A percentile compares a stretch with the other conserved stretches of the same genome.
These are phyloP conservation scores for Bos indicus DNA, from an alignment of 2,113 vertebrate species.

Conservation along the genomic window DNA sequence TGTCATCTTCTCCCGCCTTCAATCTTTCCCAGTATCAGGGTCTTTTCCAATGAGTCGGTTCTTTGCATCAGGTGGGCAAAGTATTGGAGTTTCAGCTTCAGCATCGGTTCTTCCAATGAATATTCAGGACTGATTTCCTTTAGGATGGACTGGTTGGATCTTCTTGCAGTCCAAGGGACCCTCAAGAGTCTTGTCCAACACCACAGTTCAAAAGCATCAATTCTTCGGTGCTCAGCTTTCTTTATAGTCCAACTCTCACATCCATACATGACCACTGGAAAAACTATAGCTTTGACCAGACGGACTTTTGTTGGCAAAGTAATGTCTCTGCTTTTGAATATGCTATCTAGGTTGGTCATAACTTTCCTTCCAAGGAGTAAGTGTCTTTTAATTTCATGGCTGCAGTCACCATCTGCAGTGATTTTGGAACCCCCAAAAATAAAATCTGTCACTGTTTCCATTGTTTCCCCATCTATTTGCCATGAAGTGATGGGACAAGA, in stretches of 20 bases:
- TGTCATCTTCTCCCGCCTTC: not conserved
- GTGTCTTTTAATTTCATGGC: not conserved
- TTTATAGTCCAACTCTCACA: not conserved
- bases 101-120: not conserved
- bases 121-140: not conserved
- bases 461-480: not conserved
- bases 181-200: not conserved
- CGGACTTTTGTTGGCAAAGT: not conserved
- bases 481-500: not conserved
- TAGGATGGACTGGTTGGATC: not conserved
- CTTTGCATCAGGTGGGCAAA: not conserved
- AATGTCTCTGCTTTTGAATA: not conserved
- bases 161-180: not conserved
- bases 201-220: not conserved
- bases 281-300: not conserved
- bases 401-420: not conserved
- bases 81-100: not conserved
- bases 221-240: accelerated
- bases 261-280: not conserved
- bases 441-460: not conserved
- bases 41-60: not conserved
- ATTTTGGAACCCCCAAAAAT: not conserved
- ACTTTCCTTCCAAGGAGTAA: not conserved
- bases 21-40: not conserved
- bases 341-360: not conserved